Evolutionary conservation across 2,113 vertebrate species (phyloP), one percentile per base, ranked within the genome.

Genomic region (Podocnemis expansa): DNA sequence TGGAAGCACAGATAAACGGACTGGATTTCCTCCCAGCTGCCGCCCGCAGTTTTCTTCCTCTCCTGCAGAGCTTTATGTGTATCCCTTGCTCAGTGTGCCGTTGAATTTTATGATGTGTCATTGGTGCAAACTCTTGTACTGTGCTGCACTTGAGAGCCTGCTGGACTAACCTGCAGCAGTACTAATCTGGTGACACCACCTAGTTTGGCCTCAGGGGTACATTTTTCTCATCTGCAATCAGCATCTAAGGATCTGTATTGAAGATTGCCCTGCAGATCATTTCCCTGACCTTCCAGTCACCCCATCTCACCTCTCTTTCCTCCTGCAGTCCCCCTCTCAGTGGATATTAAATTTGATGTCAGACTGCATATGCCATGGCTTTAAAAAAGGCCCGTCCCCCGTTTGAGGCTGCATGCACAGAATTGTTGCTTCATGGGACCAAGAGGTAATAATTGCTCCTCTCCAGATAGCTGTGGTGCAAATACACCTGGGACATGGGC

Each of bases 1-100:
- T 6, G n/a, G 8, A 87, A 94, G 86, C 0, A 2, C 0, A 0
- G 82, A 51, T 73, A 93, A 89, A 47, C 75, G 1, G 0, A 27
- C 55, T 1, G 13, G 41, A 84, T 85, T 89, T 79, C 81, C 84
- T 76, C 16, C 95, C 84, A 0, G 0, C 84, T 3, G 2, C 47
- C 7, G 58, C 84, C 1, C 3, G 60, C 67, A 6, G 34, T 25
- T 45, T 45, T 43, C 41, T 41, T 45, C 34, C 25, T 45, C 41
- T 45, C 41, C 10, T 76, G 21, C 24, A 6, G 73, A 45, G 25
- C 73, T 14, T 25, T 29, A 10, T 14, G 73, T 76, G 63, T 34
- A 7, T 67, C 63, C 63, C 31, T 67, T 27, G 73, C 24, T 45
- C 41, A 2, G 43, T 4, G 24, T 27, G 25, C 13, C 4, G 41